phyloP scores from a whole-genome alignment of 2,888 invertebrate genomes.

The Frankliniella intonsa region DNA sequence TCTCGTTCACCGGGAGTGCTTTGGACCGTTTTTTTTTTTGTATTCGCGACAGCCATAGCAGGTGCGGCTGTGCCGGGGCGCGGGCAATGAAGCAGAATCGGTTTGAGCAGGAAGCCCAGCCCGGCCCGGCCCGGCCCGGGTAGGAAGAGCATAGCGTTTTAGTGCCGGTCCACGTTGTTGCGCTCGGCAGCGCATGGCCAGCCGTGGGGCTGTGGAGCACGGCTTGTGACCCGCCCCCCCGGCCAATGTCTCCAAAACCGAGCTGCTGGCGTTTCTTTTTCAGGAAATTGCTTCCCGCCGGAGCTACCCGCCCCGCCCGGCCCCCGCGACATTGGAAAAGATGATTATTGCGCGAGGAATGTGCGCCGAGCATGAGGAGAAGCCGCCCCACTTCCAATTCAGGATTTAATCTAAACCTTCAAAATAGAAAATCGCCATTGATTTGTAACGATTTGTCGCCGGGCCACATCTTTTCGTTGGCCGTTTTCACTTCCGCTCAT shows the following conservation, averaged over 20 bases:
- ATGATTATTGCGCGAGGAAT: too few relatives aligned
- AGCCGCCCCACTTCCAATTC: too few relatives aligned
- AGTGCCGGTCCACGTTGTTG: slow-evolving; percentile 4
- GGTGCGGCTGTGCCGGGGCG: not conserved
- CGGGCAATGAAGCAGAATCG: not conserved
- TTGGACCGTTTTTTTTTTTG: not conserved
- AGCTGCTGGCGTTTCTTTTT: not conserved
- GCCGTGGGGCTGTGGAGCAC: not conserved
- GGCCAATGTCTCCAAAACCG: not conserved
- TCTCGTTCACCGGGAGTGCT: not conserved
- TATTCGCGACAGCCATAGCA: not conserved
- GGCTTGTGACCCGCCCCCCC: not conserved
- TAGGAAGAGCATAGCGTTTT: slow-evolving; percentile 14
- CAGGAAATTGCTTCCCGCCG: not conserved
- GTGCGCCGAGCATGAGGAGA: too few relatives aligned
- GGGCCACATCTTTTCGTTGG: too few relatives aligned
- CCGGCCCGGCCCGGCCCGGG: not conserved
- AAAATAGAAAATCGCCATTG: too few relatives aligned
- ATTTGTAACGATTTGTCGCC: too few relatives aligned
- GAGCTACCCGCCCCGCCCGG: not conserved
- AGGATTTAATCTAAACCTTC: too few relatives aligned
- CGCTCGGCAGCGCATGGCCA: not conserved
- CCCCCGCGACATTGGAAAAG: too few relatives aligned
- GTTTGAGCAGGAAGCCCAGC: not conserved
- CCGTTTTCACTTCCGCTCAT: too few relatives aligned